Base-by-base conservation (phyloP, 2,113 vertebrate genomes). In the Todiramphus saurophagus region DNA sequence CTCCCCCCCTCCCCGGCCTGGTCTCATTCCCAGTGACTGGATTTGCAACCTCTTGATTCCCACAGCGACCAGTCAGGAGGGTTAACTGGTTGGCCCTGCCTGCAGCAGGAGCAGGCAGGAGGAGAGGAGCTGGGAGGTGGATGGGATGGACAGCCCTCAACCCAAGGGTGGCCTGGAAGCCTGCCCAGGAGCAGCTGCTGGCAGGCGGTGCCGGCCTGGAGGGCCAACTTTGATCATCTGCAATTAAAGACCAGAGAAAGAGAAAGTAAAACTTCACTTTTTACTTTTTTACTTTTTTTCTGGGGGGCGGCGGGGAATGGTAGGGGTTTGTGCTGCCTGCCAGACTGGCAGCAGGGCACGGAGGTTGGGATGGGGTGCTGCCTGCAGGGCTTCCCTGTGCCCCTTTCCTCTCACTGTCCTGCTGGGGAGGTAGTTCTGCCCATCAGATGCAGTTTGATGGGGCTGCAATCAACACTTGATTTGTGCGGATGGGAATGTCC, bases 291-390 rank as follows among this genome's bases (percentile, higher is more conserved):
- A 27, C 43, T n/a, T 15, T 33, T 20, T 16, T 17, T 46, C n/a
- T 30, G 39, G 39, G 39, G 39, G 39, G 39, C 8, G 39, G 39
- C 8, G 39, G 39, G 2, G 48, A 68, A 31, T 0, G 0, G 11
- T 37, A 18, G 41, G 27, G 67, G 20, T 77, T 62, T 66, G 25
- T 56, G 56, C 28, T 67, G 77, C 64, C 20, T 4, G 13, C 23
- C 59, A 31, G 35, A 20, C 24, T 0, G 0, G 37, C 44, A 43
- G 78, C 0, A 0, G 60, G 50, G 8, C 8, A 1, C 0, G 0
- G 20, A 28, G 21, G 4, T 21, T 63, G 58, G 81, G 67, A 35
- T 68, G 64, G 39, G 31, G 13, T 50, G 60, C 48, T 73, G 60
- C 31, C 50, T 25, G 39, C 0, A 0, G 11, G 33, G 44, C 12